These are phyloP conservation scores for Pavo muticus DNA, from an alignment of 2,113 vertebrate species.

Conservation along the genomic window DNA sequence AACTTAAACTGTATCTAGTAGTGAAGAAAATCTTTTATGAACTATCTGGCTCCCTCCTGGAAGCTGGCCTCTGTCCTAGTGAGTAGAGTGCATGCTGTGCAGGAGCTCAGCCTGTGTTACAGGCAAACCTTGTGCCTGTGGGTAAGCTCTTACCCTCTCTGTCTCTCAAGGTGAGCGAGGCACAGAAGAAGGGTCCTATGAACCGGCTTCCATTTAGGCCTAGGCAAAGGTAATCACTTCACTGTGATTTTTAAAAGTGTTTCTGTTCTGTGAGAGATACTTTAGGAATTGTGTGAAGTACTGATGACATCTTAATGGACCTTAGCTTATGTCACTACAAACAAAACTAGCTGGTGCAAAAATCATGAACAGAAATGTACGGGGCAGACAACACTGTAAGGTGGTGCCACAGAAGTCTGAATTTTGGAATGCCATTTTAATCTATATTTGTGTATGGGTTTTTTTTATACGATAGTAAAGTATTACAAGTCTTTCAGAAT, in stretches of 20 bases:
- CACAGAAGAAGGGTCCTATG: background rate
- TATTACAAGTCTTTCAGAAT: background rate
- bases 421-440: background rate
- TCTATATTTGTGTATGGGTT: background rate
- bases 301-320: background rate
- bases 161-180: background rate
- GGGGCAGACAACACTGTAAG: background rate
- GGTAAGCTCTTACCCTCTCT: background rate
- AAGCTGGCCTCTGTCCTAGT: background rate
- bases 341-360: background rate
- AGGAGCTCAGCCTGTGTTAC: background rate
- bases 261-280: background rate
- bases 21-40: background rate
- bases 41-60: background rate
- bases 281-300: background rate
- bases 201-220: background rate
- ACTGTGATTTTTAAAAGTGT: background rate
- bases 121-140: background rate
- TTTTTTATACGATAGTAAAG: background rate
- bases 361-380: background rate
- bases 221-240: background rate
- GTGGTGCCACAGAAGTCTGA: background rate
- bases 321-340: background rate
- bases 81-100: background rate
- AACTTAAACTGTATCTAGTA: conserved; percentile 14